phyloP scores from a whole-genome alignment of 1,140 invertebrate species.

The Ceratina australensis region DNA sequence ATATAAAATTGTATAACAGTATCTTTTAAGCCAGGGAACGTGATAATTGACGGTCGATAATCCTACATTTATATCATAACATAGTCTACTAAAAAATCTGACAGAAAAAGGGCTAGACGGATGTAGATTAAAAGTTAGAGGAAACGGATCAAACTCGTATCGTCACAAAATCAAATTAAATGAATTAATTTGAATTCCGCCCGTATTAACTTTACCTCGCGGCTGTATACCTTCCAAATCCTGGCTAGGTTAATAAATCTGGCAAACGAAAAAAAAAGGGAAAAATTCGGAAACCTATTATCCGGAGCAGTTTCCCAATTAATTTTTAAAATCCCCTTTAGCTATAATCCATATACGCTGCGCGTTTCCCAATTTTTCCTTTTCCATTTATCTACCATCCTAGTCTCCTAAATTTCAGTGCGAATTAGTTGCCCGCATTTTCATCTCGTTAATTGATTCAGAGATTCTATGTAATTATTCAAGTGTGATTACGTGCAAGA shows the following conservation, averaged over 20 bases:
- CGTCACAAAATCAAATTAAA: background rate
- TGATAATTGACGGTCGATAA: too few relatives aligned
- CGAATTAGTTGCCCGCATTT: background rate
- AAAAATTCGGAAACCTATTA: conserved; percentile 25
- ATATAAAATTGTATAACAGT: too few relatives aligned
- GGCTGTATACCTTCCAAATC: background rate
- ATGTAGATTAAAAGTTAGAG: too few relatives aligned
- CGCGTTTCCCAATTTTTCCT: background rate
- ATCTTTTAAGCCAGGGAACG: too few relatives aligned
- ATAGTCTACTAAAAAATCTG: too few relatives aligned
- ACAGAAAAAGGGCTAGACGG: too few relatives aligned
- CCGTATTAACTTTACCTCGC: background rate
- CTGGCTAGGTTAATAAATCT: conserved; percentile 12
- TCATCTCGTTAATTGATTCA: conserved; percentile 28
- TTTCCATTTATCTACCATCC: background rate
- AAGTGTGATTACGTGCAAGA: too few relatives aligned
- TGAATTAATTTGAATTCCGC: background rate
- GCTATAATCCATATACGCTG: background rate
- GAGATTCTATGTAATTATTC: background rate
- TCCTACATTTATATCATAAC: too few relatives aligned
- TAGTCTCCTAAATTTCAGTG: background rate
- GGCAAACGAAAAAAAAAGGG: background rate
- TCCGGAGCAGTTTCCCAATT: conserved; percentile 8
- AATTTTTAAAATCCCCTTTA: conserved; percentile 29
- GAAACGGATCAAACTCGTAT: too few relatives aligned